These are phyloP conservation scores for Neomorphus geoffroyi DNA, from an alignment of 2,797 vertebrate genomes.

Conservation along the genomic window DNA sequence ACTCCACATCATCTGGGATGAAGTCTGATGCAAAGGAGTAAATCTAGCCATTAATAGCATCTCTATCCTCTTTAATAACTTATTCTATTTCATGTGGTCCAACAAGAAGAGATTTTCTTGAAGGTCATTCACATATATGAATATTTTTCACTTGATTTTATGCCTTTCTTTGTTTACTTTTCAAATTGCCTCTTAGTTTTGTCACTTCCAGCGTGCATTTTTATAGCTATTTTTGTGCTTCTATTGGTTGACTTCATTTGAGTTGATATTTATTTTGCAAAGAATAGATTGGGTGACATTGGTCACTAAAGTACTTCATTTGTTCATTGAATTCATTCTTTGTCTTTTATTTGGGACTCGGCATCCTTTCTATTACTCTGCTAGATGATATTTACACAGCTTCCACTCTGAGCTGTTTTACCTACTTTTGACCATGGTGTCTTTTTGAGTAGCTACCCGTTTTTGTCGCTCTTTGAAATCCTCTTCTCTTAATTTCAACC, in stretches of 20 bases:
- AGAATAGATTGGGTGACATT: rapidly evolving
- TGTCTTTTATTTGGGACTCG: background rate
- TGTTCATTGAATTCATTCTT: background rate
- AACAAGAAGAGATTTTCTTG: background rate
- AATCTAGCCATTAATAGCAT: background rate
- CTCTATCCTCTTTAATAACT: background rate
- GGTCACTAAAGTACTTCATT: background rate
- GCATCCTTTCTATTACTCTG: background rate
- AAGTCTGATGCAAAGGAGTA: background rate
- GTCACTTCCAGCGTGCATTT: background rate
- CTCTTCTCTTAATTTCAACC: constrained; percentile 11
- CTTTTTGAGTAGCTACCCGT: constrained; percentile 25
- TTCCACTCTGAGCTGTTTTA: background rate
- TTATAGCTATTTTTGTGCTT: background rate
- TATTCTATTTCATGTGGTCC: background rate
- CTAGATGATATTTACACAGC: background rate
- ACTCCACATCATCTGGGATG: background rate
- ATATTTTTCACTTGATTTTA: background rate
- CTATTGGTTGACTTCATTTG: background rate
- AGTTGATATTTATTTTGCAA: background rate
- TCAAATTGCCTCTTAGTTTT: background rate
- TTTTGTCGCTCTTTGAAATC: constrained; percentile 40
- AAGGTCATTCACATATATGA: background rate
- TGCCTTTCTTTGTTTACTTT: background rate
- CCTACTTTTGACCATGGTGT: background rate